Base-by-base conservation (phyloP, 1,140 invertebrate genomes). In the Halesus radiatus region DNA sequence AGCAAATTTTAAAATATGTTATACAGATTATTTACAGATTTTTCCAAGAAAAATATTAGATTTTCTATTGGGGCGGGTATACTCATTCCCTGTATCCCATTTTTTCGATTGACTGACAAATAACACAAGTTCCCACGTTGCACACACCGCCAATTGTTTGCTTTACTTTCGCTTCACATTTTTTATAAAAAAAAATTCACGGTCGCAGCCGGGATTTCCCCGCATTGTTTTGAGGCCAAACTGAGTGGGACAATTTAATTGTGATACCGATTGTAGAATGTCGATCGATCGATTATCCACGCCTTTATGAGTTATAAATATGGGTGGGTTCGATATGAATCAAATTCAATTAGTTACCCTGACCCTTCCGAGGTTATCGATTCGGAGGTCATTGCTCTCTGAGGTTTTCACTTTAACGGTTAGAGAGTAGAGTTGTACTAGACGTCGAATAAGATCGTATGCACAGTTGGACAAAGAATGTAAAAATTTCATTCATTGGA, bases 71-170 rank as follows among this genome's bases (percentile, higher is more conserved):
- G 22, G 2, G 23, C 72, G 22, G 10, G 26, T 13, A 3, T 37
- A 29, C 37, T 23, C 70, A 52, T 16, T 68, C 62, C 74, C 66
- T 45, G 54, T 82, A 66, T 66, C 78, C 79, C 79, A 83, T 83
- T 83, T 83, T 83, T 83, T 83, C 79, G 79, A 80, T 83, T 79
- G 81, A 83, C 81, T 80, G 81, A 80, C 81, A 83, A 83, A 83
- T 83, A 80, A 83, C 80, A 83, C 80, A 80, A 83, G 80, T 50
- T 13, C 37, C 37, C 37, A 58, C 20, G n/a, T 32, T 74, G 72
- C 72, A 62, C 79, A 76, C 81, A 16, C 76, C 18, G 45, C 78
- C 76, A 53, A 75, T 78, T 80, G 79, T 83, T 80, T 83, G 76
- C 76, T 75, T 78, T 83, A 70, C 79, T 80, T 78, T 78, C 70